Percentiles rank a stretch among this genome's conserved stretches.
Conservation (phyloP, 2,797 vertebrate genomes). For the Tarsius wallacei region DNA sequence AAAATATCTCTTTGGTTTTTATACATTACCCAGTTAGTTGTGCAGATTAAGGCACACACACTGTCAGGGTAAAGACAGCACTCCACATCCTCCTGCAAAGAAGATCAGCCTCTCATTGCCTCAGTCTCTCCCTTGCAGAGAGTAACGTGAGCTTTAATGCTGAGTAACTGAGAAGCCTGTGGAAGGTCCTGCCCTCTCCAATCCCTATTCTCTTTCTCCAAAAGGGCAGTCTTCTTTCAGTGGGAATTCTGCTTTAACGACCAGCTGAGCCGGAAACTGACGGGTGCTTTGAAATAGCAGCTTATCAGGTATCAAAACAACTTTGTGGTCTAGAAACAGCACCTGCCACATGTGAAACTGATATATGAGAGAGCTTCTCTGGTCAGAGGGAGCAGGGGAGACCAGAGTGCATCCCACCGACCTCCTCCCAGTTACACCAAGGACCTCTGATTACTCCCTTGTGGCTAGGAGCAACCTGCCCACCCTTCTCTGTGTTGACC, state of each 20-base stretch:
- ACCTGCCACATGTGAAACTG: neutral
- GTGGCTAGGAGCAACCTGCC: neutral
- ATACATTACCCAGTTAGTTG: neutral
- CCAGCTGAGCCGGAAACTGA: neutral
- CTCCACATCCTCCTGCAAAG: neutral
- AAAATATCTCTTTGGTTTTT: neutral
- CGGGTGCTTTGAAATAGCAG: neutral
- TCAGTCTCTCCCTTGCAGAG: neutral
- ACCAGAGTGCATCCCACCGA: neutral
- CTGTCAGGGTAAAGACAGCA: neutral
- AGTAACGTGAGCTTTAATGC: neutral
- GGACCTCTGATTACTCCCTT: neutral
- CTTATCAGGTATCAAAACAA: neutral
- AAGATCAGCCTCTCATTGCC: neutral
- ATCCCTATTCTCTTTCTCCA: neutral
- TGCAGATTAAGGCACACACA: no score
- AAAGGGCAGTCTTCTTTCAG: neutral
- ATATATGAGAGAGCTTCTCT: neutral
- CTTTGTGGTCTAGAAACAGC: neutral
- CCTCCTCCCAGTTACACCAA: neutral
- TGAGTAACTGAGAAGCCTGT: no score
- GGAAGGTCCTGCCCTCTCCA: neutral
- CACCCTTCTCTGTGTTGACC: neutral
- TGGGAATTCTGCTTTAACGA: neutral
- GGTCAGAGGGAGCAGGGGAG: rapidly evolving